Percentiles rank a stretch among this genome's conserved stretches.
phyloP scores from a whole-genome alignment of 1,140 invertebrate genomes.

The Colletes latitarsis region DNA sequence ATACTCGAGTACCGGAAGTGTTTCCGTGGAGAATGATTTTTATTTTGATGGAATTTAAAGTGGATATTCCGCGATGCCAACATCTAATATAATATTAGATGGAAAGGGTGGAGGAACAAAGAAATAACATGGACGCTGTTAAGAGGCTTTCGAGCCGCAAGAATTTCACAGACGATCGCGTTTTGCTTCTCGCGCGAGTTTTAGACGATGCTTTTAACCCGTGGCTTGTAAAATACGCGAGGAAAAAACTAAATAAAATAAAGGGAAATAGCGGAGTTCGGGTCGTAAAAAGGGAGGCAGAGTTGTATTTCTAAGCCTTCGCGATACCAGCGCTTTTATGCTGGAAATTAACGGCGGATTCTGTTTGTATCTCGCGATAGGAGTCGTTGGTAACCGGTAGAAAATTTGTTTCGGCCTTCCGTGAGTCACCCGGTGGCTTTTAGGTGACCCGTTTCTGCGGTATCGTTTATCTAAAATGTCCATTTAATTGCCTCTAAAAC shows the following conservation, averaged over 20 bases:
- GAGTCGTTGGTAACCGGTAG: not conserved
- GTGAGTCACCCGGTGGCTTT: conserved; percentile 1
- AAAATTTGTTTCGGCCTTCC: conserved; percentile 13
- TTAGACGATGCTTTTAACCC: conserved; percentile 31
- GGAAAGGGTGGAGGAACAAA: not conserved
- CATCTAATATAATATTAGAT: no score
- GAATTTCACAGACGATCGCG: conserved; percentile 18
- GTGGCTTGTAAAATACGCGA: conserved; percentile 8
- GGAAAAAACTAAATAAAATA: no score
- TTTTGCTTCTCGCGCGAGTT: conserved; percentile 20
- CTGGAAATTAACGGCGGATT: conserved; percentile 24
- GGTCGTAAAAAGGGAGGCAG: conserved; percentile 2
- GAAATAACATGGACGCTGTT: not conserved
- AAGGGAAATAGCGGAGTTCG: not conserved
- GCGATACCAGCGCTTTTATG: conserved; percentile 15
- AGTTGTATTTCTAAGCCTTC: not conserved
- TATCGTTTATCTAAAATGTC: not conserved
- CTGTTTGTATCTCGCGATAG: conserved; percentile 14
- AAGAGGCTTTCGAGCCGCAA: conserved; percentile 25
- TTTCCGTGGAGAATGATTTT: no score
- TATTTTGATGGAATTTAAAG: no score
- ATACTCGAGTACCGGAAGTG: no score
- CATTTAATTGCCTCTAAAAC: no score
- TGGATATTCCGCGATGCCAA: no score
- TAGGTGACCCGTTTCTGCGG: not conserved